phyloP scores from a whole-genome alignment of 2,797 vertebrate genomes.

The Microctenopoma steveboyesi region DNA sequence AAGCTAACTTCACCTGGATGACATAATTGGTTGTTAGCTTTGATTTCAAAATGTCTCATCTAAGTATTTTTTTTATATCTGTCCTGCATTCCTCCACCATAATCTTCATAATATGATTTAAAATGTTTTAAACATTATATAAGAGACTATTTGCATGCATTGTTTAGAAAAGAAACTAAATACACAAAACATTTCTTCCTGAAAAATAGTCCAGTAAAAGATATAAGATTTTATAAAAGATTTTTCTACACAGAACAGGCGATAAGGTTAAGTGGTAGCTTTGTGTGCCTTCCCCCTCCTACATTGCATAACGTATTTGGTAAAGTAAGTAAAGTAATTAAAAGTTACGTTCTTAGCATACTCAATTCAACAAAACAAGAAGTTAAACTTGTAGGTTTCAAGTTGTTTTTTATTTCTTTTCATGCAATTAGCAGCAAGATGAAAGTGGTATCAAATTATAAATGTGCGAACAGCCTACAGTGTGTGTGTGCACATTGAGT shows the following conservation, averaged over 20 bases:
- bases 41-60: too few relatives aligned
- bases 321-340: background rate
- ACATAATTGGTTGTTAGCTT: too few relatives aligned
- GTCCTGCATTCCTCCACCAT: too few relatives aligned
- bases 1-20: too few relatives aligned
- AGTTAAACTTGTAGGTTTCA: background rate
- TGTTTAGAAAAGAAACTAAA: background rate
- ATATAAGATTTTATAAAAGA: background rate
- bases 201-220: too few relatives aligned
- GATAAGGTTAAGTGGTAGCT: background rate
- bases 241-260: background rate
- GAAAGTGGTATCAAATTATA: background rate
- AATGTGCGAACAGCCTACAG: background rate
- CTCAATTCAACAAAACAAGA: background rate
- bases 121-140: too few relatives aligned
- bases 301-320: constrained; percentile 5
- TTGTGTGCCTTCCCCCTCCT: background rate
- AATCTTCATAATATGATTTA: too few relatives aligned
- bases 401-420: background rate
- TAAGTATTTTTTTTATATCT: too few relatives aligned
- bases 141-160: too few relatives aligned
- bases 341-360: background rate
- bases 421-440: background rate
- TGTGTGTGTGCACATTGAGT: constrained; percentile 3
- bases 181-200: background rate